phyloP scores from a whole-genome alignment of 2,888 invertebrate species.

The Idaea straminata region DNA sequence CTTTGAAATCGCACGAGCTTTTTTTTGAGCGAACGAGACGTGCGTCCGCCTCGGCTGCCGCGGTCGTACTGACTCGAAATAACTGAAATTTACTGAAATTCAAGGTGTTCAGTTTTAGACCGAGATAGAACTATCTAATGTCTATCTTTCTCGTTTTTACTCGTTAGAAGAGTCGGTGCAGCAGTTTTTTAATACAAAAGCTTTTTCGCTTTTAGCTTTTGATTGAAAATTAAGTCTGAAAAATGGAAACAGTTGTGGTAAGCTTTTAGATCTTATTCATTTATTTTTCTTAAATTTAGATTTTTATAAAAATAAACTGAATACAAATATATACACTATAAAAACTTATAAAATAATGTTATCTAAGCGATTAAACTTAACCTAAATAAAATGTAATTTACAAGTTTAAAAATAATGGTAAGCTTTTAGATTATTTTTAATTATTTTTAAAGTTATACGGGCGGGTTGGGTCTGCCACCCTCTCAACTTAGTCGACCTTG shows the following conservation, averaged over 20 bases:
- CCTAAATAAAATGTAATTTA: too few species aligned
- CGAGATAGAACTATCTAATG: conserved; percentile 10
- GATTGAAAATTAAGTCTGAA: conserved; percentile 23
- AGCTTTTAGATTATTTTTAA: neutral
- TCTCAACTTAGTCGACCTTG: too few species aligned
- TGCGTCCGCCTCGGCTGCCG: conserved; percentile 13
- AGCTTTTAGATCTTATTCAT: conserved; percentile 7
- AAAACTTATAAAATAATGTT: too few species aligned
- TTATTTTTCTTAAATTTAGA: neutral
- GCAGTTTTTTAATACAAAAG: conserved; percentile 14
- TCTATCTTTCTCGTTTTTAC: conserved; percentile 14
- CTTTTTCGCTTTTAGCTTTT: conserved; percentile 12
- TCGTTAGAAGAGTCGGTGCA: conserved; percentile 19
- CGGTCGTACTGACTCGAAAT: conserved; percentile 23
- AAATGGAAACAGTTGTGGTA: conserved; percentile 13
- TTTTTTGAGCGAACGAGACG: conserved; percentile 11
- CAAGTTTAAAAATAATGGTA: too few species aligned
- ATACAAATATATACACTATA: too few species aligned
- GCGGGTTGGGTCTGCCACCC: too few species aligned
- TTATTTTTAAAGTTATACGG: too few species aligned
- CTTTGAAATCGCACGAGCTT: conserved; percentile 22
- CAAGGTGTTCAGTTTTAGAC: conserved; percentile 15
- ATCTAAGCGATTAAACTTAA: too few species aligned
- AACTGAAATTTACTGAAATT: conserved; percentile 16
- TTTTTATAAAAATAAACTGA: too few species aligned